A percentile compares a stretch with the other conserved stretches of the same genome.
phyloP scores from a whole-genome alignment of 2,797 vertebrate genomes.

The Tinamus major region DNA sequence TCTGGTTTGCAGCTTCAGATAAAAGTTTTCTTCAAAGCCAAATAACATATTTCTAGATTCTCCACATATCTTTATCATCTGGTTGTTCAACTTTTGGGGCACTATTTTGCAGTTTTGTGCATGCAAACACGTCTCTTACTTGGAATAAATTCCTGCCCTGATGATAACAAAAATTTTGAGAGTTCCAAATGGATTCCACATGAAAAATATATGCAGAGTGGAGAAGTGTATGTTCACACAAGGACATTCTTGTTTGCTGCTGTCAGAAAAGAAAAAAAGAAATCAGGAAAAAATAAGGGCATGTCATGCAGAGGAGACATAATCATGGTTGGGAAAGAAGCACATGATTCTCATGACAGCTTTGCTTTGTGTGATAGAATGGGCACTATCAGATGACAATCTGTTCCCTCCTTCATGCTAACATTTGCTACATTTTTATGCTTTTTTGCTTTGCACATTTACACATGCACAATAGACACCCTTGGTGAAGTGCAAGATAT shows the following conservation, averaged over 20 bases:
- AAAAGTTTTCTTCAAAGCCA: not conserved
- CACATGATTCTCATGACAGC: not conserved
- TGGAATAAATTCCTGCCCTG: constrained; percentile 15
- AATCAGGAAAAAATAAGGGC: not conserved
- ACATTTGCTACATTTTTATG: not conserved
- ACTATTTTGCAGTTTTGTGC: not conserved
- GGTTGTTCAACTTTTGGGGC: not conserved
- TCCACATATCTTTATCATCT: not conserved
- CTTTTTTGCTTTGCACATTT: not conserved
- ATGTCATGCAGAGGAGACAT: not conserved
- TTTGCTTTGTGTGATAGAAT: constrained; percentile 47
- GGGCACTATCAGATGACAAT: not conserved
- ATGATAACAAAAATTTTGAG: constrained; percentile 1
- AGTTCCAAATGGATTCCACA: not conserved
- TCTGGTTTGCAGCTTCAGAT: not conserved
- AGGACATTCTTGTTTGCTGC: not conserved
- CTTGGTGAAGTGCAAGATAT: not conserved
- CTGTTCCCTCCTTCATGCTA: not conserved
- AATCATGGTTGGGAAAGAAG: not conserved
- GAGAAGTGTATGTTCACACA: not conserved
- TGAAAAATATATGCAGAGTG: not conserved
- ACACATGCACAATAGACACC: not conserved
- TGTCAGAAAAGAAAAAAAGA: constrained; percentile 7
- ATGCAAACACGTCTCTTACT: not conserved
- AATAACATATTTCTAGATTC: not conserved